Conservation (phyloP, 35 echinoderm and acorn worm genomes). For the Heliocidaris tuberculata region DNA sequence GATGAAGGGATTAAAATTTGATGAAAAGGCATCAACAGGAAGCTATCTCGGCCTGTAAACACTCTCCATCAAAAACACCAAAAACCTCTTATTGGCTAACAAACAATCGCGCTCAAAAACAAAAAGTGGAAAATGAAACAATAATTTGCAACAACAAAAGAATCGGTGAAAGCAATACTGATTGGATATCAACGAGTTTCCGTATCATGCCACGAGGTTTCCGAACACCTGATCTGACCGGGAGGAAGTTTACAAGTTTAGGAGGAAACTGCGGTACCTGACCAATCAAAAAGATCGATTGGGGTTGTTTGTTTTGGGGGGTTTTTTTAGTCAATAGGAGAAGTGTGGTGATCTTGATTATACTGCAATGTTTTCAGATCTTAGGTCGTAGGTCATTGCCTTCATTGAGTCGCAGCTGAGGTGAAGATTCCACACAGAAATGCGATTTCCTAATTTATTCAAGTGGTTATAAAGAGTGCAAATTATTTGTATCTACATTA, state of each 20-base stretch:
- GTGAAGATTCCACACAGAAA: neutral
- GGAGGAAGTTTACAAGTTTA: conserved; percentile 12
- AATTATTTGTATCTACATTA: too few relatives aligned
- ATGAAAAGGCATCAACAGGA: neutral
- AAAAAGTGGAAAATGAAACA: neutral
- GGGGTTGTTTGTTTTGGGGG: neutral
- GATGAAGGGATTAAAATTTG: neutral
- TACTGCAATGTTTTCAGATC: neutral
- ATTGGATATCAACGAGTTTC: conserved; percentile 2
- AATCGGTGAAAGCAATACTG: neutral
- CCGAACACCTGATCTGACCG: conserved; percentile 7
- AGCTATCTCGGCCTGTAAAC: neutral
- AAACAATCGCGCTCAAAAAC: neutral
- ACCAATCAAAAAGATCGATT: neutral
- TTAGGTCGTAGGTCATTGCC: neutral
- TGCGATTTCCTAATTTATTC: neutral
- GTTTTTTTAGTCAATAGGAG: neutral
- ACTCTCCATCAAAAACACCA: neutral
- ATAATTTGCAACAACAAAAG: neutral
- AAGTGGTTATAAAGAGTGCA: neutral
- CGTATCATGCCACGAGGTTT: neutral
- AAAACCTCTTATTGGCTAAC: neutral
- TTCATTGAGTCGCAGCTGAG: neutral
- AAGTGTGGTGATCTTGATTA: neutral
- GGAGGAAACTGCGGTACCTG: neutral